phyloP scores from a whole-genome alignment of 2,888 invertebrate species.

The Habroteleia sp. region DNA sequence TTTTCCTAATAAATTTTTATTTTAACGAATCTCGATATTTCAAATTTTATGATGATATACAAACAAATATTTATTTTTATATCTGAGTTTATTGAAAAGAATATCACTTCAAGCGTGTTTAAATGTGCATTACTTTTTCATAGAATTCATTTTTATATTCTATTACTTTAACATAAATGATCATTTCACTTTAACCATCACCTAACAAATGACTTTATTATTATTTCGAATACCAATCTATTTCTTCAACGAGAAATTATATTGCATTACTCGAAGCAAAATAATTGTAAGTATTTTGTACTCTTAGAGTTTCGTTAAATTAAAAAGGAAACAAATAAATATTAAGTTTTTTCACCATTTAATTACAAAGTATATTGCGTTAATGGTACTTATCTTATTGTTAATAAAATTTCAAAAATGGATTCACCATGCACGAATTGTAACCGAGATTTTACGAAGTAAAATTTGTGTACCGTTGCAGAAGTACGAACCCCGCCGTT shows the following conservation, averaged over 20 bases:
- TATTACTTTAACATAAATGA: neutral
- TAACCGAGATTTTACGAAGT: constrained; percentile 7
- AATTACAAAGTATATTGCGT: constrained; percentile 16
- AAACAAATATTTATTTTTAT: neutral
- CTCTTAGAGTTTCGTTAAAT: constrained; percentile 8
- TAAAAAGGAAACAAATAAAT: too few relatives aligned
- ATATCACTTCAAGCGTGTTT: constrained; percentile 2
- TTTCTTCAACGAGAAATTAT: too few relatives aligned
- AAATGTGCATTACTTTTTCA: constrained; percentile 1
- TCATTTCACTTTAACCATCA: constrained; percentile 2
- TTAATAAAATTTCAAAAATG: constrained; percentile 3
- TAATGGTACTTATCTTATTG: constrained; percentile 33
- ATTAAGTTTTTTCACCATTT: constrained; percentile 2
- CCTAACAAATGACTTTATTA: too few relatives aligned
- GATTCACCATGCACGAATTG: constrained; percentile 19
- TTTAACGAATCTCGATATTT: constrained; percentile 48
- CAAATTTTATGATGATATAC: neutral
- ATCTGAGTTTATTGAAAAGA: constrained; percentile 5
- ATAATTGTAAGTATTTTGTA: neutral
- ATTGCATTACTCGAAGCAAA: too few relatives aligned
- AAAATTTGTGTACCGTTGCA: constrained; percentile 30
- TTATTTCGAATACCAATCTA: too few relatives aligned
- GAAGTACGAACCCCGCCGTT: constrained; percentile 38
- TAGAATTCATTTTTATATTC: constrained; percentile 1
- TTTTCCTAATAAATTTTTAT: constrained; percentile 23